Percentiles rank a stretch among this genome's conserved stretches.
These are phyloP conservation scores for Melanotaenia trifasciata DNA, from an alignment of 2,797 vertebrate species.

Conservation along the genomic window DNA sequence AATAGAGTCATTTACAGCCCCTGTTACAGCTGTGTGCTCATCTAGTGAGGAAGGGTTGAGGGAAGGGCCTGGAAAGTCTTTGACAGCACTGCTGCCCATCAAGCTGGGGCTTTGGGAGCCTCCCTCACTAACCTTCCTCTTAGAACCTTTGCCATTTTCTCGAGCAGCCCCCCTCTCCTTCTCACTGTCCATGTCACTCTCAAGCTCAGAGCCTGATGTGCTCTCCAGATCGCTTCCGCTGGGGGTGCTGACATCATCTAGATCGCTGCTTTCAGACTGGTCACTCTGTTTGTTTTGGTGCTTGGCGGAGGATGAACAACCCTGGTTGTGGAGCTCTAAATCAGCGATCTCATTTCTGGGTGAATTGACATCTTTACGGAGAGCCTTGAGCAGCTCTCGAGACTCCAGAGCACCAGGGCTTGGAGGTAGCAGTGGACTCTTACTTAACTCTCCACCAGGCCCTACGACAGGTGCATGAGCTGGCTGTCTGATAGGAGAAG, in stretches of 20 bases:
- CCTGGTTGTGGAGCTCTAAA: conserved; percentile 86
- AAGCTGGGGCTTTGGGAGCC: conserved; percentile 85
- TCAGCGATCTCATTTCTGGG: conserved; percentile 85
- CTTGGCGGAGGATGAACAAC: conserved; percentile 85
- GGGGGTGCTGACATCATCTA: conserved; percentile 97
- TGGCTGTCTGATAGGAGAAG: conserved; percentile 92
- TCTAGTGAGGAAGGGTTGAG: conserved; percentile 93
- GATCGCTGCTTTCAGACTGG: conserved; percentile 97
- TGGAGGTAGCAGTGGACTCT: conserved; percentile 91
- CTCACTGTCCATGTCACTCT: conserved; percentile 98
- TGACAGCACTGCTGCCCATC: conserved; percentile 87
- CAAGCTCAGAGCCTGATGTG: conserved; percentile 98
- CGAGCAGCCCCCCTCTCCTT: conserved; percentile 91
- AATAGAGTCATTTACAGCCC: conserved; percentile 99
- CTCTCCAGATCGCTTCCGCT: conserved; percentile 98
- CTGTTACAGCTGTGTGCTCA: conserved; percentile 96
- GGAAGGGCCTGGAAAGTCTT: conserved; percentile 91
- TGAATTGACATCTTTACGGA: conserved; percentile 88
- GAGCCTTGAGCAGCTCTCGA: conserved; percentile 93
- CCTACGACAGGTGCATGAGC: conserved; percentile 78
- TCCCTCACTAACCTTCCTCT: conserved; percentile 88
- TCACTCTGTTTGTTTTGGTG: conserved; percentile 94
- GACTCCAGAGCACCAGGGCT: conserved; percentile 91
- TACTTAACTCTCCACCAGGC: conserved; percentile 79
- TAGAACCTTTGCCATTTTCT: conserved; percentile 95